Conservation (phyloP, 2,888 invertebrate genomes). For the Chrysolina oricalcia region DNA sequence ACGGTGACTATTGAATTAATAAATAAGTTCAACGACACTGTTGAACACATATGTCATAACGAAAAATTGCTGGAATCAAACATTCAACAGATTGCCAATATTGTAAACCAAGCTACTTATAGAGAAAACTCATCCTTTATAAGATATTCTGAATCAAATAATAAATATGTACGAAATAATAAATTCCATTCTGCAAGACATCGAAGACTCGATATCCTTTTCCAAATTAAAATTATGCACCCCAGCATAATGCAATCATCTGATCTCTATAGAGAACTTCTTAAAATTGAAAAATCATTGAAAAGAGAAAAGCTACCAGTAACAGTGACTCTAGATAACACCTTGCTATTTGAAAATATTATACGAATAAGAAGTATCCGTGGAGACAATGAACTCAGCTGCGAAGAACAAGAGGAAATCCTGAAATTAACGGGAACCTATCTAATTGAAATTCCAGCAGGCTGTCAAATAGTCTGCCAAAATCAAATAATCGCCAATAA, state of each 20-base stretch:
- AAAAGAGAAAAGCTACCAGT: background rate
- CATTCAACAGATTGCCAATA: background rate
- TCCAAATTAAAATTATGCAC: conserved; percentile 7
- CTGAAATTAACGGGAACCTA: background rate
- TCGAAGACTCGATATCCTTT: conserved; percentile 6
- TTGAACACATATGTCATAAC: conserved; percentile 6
- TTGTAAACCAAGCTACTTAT: background rate
- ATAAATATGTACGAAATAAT: conserved; percentile 13
- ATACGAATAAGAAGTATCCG: background rate
- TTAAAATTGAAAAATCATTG: background rate
- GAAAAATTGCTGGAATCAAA: background rate
- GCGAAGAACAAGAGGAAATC: conserved; percentile 20
- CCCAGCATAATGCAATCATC: conserved; percentile 8
- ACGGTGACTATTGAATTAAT: conserved; percentile 25
- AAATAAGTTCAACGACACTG: conserved; percentile 8
- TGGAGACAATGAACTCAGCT: background rate
- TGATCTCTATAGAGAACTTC: background rate
- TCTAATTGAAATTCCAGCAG: background rate
- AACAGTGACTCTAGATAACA: background rate
- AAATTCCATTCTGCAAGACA: conserved; percentile 14
- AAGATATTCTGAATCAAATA: background rate
- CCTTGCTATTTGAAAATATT: background rate
- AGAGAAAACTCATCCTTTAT: background rate
- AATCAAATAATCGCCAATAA: background rate
- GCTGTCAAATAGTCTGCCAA: conserved; percentile 15